phyloP scores from a whole-genome alignment of 1,140 invertebrate species.

The Papilio glaucus region DNA sequence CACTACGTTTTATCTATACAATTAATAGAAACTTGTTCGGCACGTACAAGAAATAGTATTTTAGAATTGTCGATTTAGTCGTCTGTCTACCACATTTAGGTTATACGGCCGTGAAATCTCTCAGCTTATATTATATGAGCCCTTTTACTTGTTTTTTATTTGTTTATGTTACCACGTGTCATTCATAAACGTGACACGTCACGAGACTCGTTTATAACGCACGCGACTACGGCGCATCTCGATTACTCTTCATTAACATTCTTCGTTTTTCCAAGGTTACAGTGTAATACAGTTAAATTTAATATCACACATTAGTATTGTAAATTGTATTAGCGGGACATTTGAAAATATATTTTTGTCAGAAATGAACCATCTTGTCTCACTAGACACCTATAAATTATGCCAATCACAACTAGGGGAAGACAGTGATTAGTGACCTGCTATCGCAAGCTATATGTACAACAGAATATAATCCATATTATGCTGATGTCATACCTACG shows the following conservation, averaged over 20 bases:
- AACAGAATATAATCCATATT: neutral
- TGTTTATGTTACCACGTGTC: neutral
- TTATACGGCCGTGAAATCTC: neutral
- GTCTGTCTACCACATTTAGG: neutral
- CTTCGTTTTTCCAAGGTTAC: conserved; percentile 14
- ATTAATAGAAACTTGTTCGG: too few species aligned
- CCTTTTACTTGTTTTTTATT: neutral
- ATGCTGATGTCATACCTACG: neutral
- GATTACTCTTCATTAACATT: conserved; percentile 18
- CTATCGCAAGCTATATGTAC: neutral
- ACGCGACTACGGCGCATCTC: conserved; percentile 17
- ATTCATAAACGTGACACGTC: conserved; percentile 19
- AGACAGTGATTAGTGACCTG: too few species aligned
- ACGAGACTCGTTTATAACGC: conserved; percentile 22
- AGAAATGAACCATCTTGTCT: neutral
- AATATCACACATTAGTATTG: neutral
- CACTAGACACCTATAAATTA: too few species aligned
- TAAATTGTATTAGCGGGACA: neutral
- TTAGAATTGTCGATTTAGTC: too few species aligned
- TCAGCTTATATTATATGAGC: neutral
- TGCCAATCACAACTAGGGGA: too few species aligned
- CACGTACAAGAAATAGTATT: too few species aligned
- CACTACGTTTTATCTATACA: too few species aligned
- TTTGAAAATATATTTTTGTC: neutral
- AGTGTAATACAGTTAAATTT: neutral